Evolutionary conservation across 2,888 invertebrate genomes (phyloP).

Genomic region (Hirtodrosophila cameraria): DNA sequence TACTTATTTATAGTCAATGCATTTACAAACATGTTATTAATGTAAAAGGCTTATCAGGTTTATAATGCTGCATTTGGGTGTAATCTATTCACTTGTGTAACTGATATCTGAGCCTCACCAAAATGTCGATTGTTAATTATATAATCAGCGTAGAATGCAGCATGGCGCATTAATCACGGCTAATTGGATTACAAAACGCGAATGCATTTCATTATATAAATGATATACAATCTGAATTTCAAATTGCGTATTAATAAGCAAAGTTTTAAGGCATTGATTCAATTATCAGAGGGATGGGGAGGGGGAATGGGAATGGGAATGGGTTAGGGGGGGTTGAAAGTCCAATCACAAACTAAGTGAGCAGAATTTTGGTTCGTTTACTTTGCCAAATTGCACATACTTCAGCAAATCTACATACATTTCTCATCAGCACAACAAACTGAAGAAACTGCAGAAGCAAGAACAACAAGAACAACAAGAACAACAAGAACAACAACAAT

Average conservation of each 20-base stretch:
- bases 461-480: slow-evolving; percentile 6
- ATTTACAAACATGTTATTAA: slow-evolving; percentile 5
- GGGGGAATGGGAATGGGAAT: neutral
- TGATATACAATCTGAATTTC: neutral
- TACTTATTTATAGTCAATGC: neutral
- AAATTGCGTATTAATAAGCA: slow-evolving; percentile 56
- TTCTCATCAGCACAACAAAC: slow-evolving; percentile 30
- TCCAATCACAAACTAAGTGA: slow-evolving; percentile 36
- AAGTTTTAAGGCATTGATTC: slow-evolving; percentile 5
- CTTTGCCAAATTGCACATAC: slow-evolving; percentile 60
- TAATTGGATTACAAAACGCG: slow-evolving; percentile 42
- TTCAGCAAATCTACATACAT: slow-evolving; percentile 67
- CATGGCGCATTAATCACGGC: slow-evolving; percentile 54
- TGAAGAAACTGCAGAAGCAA: slow-evolving; percentile 5
- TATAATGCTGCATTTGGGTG: neutral
- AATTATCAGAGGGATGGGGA: too few species aligned
- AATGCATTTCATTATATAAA: slow-evolving; percentile 13
- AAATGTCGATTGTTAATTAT: slow-evolving; percentile 43
- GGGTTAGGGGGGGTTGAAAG: slow-evolving; percentile 26
- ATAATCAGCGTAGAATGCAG: slow-evolving; percentile 49
- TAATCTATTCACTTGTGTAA: slow-evolving; percentile 2
- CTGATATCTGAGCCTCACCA: slow-evolving; percentile 13
- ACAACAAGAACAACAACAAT: slow-evolving; percentile 6
- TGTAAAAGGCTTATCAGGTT: neutral
- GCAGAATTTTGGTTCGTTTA: slow-evolving; percentile 41